phyloP scores from a whole-genome alignment of 1,140 invertebrate species.

The Drosophila parvula region DNA sequence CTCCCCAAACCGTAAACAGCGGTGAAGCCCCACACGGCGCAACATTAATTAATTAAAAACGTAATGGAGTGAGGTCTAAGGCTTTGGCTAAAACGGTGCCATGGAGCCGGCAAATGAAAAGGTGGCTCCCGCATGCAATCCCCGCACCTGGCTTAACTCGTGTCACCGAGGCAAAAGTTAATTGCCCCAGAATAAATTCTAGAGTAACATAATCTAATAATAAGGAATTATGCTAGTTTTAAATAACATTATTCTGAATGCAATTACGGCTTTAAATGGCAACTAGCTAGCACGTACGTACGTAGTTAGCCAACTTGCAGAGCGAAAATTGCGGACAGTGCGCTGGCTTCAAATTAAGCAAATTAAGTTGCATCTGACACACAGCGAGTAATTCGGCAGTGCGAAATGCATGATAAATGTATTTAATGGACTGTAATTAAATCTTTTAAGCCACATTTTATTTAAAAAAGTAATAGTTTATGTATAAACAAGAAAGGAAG shows the following conservation, averaged over 20 bases:
- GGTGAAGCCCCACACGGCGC: slow-evolving; percentile 20
- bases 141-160: slow-evolving; percentile 11
- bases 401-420: background rate
- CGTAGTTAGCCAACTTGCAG: slow-evolving; percentile 17
- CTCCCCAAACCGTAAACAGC: slow-evolving; percentile 36
- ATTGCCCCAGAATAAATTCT: slow-evolving; percentile 18
- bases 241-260: slow-evolving; percentile 10
- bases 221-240: slow-evolving; percentile 9
- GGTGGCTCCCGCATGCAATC: slow-evolving; percentile 15
- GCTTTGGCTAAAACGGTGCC: slow-evolving; percentile 5
- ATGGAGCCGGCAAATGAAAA: slow-evolving; percentile 15
- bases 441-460: too few species aligned
- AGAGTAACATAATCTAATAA: slow-evolving; percentile 23
- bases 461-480: too few species aligned
- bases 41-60: slow-evolving; percentile 53
- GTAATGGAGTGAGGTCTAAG: slow-evolving; percentile 26
- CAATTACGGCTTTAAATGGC: slow-evolving; percentile 13
- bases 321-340: background rate
- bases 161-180: slow-evolving; percentile 26
- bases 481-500: too few species aligned
- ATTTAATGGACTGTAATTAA: too few species aligned
- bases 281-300: slow-evolving; percentile 11
- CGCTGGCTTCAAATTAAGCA: background rate
- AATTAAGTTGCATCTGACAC: background rate
- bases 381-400: background rate